A percentile compares a stretch with the other conserved stretches of the same genome.
phyloP scores from a whole-genome alignment of 64 coral and sea anemone genomes.

The Dendrophyllia cribrosa region DNA sequence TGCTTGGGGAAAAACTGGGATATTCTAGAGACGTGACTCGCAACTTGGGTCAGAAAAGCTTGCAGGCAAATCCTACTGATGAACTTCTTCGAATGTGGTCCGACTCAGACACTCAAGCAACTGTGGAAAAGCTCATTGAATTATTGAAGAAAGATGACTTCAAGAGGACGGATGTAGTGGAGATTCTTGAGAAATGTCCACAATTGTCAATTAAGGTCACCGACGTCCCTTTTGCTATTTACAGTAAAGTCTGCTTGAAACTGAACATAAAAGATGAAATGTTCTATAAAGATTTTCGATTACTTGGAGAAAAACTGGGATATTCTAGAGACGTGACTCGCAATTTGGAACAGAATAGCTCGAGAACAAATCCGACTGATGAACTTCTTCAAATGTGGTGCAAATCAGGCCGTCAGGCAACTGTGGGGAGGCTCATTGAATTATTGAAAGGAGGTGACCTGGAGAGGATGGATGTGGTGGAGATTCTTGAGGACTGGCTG shows the following conservation, averaged over 20 bases:
- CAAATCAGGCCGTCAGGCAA: not conserved
- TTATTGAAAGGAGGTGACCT: not conserved
- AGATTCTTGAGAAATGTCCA: conserved; percentile 6
- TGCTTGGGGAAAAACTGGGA: conserved; percentile 22
- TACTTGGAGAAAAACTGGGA: conserved; percentile 21
- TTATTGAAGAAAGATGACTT: not conserved
- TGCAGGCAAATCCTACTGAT: not conserved
- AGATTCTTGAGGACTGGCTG: conserved; percentile 8
- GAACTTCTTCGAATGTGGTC: conserved; percentile 3
- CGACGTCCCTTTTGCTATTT: too few species aligned
- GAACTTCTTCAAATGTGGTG: conserved; percentile 5
- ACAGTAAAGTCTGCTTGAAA: too few species aligned
- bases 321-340: not conserved
- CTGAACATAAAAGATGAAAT: too few species aligned
- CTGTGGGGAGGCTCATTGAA: conserved; percentile 6
- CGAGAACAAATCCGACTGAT: not conserved
- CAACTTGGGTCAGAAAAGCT: not conserved
- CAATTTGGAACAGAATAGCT: not conserved
- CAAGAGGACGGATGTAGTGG: not conserved
- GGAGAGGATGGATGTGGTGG: not conserved
- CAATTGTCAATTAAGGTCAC: too few species aligned
- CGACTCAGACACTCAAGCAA: not conserved
- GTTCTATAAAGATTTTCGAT: too few species aligned
- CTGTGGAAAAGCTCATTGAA: conserved; percentile 9
- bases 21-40: not conserved